phyloP scores from a whole-genome alignment of 2,797 vertebrate genomes.

The Meriones psammophilus region DNA sequence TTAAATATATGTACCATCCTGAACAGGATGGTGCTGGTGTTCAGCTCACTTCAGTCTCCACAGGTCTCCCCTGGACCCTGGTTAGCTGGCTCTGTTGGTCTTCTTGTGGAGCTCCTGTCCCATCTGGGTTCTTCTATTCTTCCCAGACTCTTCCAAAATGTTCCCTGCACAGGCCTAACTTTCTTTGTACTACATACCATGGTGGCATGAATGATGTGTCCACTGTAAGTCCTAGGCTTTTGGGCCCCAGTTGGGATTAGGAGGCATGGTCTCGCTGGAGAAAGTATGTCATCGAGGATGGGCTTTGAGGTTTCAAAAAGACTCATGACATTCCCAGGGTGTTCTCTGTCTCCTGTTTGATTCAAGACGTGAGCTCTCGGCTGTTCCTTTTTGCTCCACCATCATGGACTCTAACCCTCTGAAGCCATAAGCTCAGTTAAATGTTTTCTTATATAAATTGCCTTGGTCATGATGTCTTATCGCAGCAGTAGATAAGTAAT shows the following conservation, averaged over 20 bases:
- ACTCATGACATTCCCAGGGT: background rate
- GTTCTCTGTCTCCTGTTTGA: background rate
- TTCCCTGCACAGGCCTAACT: background rate
- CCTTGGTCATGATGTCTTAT: background rate
- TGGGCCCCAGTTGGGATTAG: background rate
- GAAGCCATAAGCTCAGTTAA: background rate
- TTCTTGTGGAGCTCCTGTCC: too few relatives aligned
- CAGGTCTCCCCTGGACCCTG: too few relatives aligned
- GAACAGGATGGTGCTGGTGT: background rate
- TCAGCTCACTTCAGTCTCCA: too few relatives aligned
- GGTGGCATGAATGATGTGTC: background rate
- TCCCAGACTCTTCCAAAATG: too few relatives aligned
- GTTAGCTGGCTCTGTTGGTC: too few relatives aligned
- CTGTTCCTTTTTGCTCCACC: background rate
- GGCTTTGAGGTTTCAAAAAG: background rate
- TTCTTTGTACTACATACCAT: background rate
- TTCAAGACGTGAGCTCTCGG: background rate
- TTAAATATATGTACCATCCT: background rate
- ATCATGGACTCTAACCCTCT: background rate
- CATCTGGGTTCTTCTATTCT: too few relatives aligned
- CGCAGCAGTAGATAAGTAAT: background rate
- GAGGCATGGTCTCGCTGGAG: background rate
- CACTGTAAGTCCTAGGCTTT: background rate
- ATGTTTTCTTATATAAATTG: background rate
- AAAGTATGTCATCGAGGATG: background rate